These are phyloP conservation scores for Lagopus muta DNA, from an alignment of 2,113 vertebrate genomes.

Conservation along the genomic window DNA sequence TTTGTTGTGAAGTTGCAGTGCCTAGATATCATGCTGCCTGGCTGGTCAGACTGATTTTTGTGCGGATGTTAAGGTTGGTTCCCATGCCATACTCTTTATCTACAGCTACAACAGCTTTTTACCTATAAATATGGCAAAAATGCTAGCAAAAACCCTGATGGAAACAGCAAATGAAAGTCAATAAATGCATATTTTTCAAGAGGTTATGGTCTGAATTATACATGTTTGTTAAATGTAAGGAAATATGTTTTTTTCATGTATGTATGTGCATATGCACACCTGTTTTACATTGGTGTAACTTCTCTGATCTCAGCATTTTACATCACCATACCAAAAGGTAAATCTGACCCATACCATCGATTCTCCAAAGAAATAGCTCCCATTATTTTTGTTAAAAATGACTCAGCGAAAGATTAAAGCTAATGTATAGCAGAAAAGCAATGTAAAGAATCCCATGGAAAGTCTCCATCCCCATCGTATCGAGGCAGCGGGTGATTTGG, in stretches of 20 bases:
- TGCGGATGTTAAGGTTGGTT: not conserved
- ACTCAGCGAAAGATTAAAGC: constrained; percentile 71
- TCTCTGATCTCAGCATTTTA: constrained; percentile 65
- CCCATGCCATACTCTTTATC: not conserved
- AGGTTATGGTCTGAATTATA: not conserved
- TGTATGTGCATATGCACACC: not conserved
- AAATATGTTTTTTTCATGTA: not conserved
- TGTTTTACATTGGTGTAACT: constrained; percentile 59
- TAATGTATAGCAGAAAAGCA: constrained; percentile 75
- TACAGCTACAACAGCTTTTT: too few relatives aligned
- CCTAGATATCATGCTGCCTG: not conserved
- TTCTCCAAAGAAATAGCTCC: constrained; percentile 67
- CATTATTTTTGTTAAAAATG: constrained; percentile 40
- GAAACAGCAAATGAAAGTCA: not conserved
- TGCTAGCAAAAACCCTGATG: not conserved
- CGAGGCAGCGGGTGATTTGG: constrained; percentile 45
- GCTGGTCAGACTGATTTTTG: not conserved
- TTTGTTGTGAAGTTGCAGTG: not conserved
- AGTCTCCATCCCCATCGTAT: constrained; percentile 62
- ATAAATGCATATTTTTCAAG: not conserved
- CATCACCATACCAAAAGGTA: constrained; percentile 29
- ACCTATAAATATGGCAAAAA: not conserved
- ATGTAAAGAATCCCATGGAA: constrained; percentile 64
- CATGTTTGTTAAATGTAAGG: not conserved
- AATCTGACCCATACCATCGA: constrained; percentile 36